Percentiles rank a stretch among this genome's conserved stretches.
Conservation (phyloP, 2,113 vertebrate species). For the Tragelaphus buxtoni region DNA sequence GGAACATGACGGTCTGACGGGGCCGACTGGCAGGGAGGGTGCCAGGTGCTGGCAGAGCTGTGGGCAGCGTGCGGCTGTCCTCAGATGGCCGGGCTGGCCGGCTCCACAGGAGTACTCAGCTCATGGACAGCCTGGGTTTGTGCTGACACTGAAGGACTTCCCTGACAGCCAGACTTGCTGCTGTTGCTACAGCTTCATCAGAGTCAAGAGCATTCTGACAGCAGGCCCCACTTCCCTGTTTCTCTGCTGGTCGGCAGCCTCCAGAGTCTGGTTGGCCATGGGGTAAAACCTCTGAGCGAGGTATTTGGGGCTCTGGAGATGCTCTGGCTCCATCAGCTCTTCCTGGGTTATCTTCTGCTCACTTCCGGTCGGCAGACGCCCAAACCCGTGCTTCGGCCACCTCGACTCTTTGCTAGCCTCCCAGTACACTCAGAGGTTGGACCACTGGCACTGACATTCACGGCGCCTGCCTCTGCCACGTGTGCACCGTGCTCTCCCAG, state of each 20-base stretch:
- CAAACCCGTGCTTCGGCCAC: background rate
- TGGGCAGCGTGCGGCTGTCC: background rate
- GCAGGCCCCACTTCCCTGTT: background rate
- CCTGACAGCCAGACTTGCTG: background rate
- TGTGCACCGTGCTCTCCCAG: background rate
- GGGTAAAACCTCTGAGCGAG: background rate
- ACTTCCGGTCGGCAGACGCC: no score
- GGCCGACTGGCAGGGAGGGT: background rate
- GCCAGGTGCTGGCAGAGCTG: background rate
- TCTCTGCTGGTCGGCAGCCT: background rate
- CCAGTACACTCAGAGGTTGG: background rate
- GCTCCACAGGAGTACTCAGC: background rate
- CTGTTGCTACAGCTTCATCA: background rate
- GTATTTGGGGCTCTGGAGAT: background rate
- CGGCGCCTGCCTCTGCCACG: rapidly evolving
- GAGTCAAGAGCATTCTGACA: background rate
- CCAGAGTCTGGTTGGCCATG: background rate
- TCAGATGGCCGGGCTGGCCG: background rate
- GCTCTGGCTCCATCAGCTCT: background rate
- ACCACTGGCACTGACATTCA: no score
- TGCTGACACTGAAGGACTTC: constrained; percentile 4
- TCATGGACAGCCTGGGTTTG: constrained; percentile 24
- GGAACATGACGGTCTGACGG: background rate
- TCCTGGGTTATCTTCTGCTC: background rate
- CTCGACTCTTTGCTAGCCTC: background rate